Conservation (phyloP, 2,797 vertebrate genomes). For the Tolypeutes matacus region DNA sequence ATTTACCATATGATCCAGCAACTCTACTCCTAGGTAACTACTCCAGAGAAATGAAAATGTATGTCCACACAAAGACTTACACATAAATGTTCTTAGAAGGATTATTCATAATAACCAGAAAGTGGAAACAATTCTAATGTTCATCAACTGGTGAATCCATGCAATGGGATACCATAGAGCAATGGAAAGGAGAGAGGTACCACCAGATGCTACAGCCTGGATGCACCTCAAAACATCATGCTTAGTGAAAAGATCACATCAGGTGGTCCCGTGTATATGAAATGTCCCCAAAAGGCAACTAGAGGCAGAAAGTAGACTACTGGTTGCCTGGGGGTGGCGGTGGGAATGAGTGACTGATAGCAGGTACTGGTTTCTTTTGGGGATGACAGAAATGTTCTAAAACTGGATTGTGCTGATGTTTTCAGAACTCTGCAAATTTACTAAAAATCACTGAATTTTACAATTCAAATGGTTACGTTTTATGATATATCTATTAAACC, state of each 20-base stretch:
- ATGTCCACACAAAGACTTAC: background rate
- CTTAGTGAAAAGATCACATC: background rate
- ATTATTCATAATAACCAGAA: background rate
- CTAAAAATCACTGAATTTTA: background rate
- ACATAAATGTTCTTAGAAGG: background rate
- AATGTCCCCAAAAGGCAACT: constrained; percentile 5
- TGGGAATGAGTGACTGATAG: background rate
- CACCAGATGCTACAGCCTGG: too few species aligned
- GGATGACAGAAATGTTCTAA: background rate
- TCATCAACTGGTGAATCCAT: background rate
- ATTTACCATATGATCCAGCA: background rate
- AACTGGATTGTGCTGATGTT: background rate
- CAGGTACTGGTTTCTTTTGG: background rate
- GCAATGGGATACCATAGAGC: background rate
- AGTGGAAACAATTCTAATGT: background rate
- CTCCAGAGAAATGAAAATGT: background rate
- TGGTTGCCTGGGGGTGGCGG: background rate
- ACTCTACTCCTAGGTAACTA: background rate
- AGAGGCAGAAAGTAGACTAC: background rate
- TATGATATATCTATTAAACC: constrained; percentile 8
- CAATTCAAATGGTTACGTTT: constrained; percentile 3
- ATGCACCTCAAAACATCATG: background rate
- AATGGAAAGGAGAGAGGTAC: background rate
- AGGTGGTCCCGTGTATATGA: background rate
- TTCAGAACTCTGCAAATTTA: background rate